These are phyloP conservation scores for Ophthalmotilapia sp. DNA, from an alignment of 2,113 vertebrate species.

Conservation along the genomic window DNA sequence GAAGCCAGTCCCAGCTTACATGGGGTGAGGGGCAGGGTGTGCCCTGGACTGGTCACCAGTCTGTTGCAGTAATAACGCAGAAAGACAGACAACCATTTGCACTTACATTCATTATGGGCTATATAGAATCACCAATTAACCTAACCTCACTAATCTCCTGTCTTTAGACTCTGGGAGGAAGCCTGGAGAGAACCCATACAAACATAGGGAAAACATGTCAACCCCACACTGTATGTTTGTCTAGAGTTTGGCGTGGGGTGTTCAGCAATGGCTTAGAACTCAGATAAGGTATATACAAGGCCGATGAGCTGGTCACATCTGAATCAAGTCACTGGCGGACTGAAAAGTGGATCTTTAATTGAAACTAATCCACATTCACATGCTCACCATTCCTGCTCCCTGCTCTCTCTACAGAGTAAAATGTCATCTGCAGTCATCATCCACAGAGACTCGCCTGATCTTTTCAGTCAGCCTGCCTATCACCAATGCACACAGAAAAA, in stretches of 20 bases:
- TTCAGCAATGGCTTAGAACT: neutral
- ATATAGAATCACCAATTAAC: neutral
- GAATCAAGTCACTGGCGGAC: neutral
- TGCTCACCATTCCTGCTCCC: neutral
- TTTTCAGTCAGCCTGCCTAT: neutral
- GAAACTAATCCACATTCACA: neutral
- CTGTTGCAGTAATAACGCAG: neutral
- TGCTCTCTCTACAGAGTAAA: neutral
- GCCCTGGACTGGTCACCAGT: neutral
- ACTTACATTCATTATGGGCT: neutral
- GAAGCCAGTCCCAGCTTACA: neutral
- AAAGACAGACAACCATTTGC: neutral
- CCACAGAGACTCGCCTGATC: neutral
- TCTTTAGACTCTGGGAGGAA: neutral
- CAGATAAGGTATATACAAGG: neutral
- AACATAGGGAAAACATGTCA: neutral
- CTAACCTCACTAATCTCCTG: neutral
- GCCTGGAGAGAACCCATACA: neutral
- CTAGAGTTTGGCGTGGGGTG: rapidly evolving
- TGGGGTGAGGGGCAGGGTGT: neutral
- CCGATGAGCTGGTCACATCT: no score
- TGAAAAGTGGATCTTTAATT: neutral
- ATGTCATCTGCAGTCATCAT: neutral
- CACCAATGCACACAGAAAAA: neutral
- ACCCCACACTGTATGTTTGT: neutral